Evolutionary conservation across 1,140 invertebrate species (phyloP).

Genomic region (Diorhabda carinulata): DNA sequence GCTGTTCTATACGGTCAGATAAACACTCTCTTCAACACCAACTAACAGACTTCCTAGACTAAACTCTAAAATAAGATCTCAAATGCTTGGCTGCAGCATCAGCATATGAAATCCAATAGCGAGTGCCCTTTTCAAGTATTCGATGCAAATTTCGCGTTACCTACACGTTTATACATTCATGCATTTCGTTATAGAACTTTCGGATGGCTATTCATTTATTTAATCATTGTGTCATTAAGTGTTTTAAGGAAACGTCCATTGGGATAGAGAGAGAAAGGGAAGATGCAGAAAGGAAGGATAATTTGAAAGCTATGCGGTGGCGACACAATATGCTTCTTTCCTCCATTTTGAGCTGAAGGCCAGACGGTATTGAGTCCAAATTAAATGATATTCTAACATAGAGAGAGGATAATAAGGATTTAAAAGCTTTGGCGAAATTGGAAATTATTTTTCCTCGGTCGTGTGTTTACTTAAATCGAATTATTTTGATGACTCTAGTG

Average conservation of each 20-base stretch:
- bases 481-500: no score
- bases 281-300: not conserved
- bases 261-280: not conserved
- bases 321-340: not conserved
- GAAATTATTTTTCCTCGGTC: not conserved
- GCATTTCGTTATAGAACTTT: not conserved
- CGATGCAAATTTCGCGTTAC: not conserved
- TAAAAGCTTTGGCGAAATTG: not conserved
- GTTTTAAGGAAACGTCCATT: not conserved
- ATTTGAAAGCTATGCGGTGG: constrained; percentile 1
- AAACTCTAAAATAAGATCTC: not conserved
- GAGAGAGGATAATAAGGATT: not conserved
- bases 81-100: not conserved
- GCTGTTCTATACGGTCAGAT: no score
- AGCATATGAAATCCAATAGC: not conserved
- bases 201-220: not conserved
- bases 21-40: no score
- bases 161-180: not conserved
- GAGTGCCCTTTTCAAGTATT: not conserved
- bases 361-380: not conserved
- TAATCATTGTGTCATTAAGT: not conserved
- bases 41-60: no score
- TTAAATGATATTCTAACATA: not conserved
- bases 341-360: not conserved
- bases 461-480: no score